Percentiles rank a stretch among this genome's conserved stretches.
Evolutionary conservation across 92 coral and sea anemone species (phyloP).

Genomic region (Bergia puertoricense): DNA sequence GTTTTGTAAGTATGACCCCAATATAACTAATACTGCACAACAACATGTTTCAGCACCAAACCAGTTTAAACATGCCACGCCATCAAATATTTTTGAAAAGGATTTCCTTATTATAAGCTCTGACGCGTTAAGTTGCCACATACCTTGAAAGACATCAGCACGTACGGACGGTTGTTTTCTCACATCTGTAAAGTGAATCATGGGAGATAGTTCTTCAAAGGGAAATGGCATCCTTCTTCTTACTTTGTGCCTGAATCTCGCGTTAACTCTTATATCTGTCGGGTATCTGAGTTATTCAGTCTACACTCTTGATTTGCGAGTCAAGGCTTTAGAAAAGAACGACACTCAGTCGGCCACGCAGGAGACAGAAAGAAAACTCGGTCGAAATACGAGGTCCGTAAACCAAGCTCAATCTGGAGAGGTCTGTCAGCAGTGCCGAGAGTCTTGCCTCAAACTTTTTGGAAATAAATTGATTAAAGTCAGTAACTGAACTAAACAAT

Average conservation of each 20-base stretch:
- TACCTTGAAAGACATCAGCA: not conserved
- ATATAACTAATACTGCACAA: not conserved
- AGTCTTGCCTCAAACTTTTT: slow-evolving; percentile 24
- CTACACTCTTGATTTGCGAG: slow-evolving; percentile 29
- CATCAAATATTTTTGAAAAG: no score
- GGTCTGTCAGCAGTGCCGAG: slow-evolving; percentile 37
- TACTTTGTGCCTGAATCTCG: slow-evolving; percentile 22
- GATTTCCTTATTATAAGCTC: no score
- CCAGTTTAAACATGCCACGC: no score
- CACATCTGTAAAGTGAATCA: not conserved
- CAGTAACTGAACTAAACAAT: not conserved
- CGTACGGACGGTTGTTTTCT: not conserved
- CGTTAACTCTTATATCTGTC: slow-evolving; percentile 8
- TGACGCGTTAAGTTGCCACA: not conserved
- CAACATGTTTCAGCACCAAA: not conserved
- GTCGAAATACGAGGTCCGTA: slow-evolving; percentile 25
- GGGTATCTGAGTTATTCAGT: slow-evolving; percentile 24
- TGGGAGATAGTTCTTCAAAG: slow-evolving; percentile 22
- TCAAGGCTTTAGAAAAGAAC: not conserved
- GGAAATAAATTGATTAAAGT: slow-evolving; percentile 21
- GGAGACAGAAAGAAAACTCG: not conserved
- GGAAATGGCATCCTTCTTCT: slow-evolving; percentile 12
- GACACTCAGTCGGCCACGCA: not conserved
- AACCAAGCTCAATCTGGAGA: slow-evolving; percentile 10
- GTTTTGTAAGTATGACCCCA: no score